Evolutionary conservation across 2,113 vertebrate species (phyloP).

Genomic region (Gallinago jamesoni): DNA sequence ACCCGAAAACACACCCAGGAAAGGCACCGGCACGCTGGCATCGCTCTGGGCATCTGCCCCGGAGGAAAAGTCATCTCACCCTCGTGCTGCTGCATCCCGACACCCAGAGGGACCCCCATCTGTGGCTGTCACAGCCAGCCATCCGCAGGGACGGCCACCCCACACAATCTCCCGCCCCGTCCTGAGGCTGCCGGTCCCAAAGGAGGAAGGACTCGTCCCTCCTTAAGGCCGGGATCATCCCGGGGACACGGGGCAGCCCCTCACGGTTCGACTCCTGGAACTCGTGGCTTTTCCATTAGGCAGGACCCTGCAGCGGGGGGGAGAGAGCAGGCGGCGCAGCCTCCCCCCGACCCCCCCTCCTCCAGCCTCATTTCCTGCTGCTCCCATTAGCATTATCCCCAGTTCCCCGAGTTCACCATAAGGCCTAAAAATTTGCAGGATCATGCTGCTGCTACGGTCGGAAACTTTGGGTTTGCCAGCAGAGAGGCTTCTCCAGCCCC

Average conservation of each 20-base stretch:
- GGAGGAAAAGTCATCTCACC: background rate
- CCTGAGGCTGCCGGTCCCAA: fast-evolving
- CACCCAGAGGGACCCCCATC: fast-evolving
- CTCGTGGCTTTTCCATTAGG: background rate
- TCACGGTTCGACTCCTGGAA: background rate
- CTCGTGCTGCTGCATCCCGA: fast-evolving
- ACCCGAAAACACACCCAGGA: background rate
- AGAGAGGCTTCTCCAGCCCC: fast-evolving
- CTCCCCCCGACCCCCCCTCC: background rate
- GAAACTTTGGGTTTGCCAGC: background rate
- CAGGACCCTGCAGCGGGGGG: background rate
- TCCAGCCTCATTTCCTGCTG: background rate
- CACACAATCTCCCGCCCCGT: fast-evolving
- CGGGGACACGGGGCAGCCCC: background rate
- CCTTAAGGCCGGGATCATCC: fast-evolving
- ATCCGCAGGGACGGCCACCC: fast-evolving
- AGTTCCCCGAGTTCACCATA: background rate
- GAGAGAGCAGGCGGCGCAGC: background rate
- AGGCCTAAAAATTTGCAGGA: conserved; percentile 2
- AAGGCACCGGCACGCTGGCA: background rate
- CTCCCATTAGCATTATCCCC: background rate
- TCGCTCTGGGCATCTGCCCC: background rate
- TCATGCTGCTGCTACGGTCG: background rate
- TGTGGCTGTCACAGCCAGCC: fast-evolving
- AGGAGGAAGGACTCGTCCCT: background rate